Percentiles rank a stretch among this genome's conserved stretches.
These are phyloP conservation scores for Chromis chromis DNA, from an alignment of 2,797 vertebrate genomes.

Conservation along the genomic window DNA sequence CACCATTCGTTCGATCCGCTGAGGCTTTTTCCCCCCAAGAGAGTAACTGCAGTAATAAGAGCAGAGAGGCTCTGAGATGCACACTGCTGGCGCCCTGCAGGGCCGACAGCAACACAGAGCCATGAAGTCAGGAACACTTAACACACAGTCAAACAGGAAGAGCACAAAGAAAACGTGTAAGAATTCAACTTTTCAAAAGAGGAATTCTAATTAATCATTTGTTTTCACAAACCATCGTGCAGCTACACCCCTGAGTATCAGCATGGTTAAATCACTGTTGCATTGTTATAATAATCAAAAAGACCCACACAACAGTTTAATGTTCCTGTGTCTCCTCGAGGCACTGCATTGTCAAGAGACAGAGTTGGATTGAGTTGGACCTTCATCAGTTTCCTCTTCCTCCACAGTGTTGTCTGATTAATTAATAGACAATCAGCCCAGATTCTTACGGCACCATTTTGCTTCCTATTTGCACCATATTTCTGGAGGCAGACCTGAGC, in stretches of 20 bases:
- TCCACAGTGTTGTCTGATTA: slow-evolving; percentile 51
- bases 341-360: slow-evolving; percentile 50
- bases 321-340: slow-evolving; percentile 37
- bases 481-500: slow-evolving; percentile 49
- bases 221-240: slow-evolving; percentile 21
- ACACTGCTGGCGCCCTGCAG: slow-evolving; percentile 57
- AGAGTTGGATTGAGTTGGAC: slow-evolving; percentile 37
- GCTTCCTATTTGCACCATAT: slow-evolving; percentile 51
- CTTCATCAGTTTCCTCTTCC: slow-evolving; percentile 53
- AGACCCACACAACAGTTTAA: slow-evolving; percentile 28
- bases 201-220: slow-evolving; percentile 17
- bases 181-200: slow-evolving; percentile 4
- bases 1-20: slow-evolving; percentile 58
- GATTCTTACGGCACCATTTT: slow-evolving; percentile 48
- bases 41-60: slow-evolving; percentile 71
- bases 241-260: slow-evolving; percentile 18
- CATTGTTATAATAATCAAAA: neutral
- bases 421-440: slow-evolving; percentile 55
- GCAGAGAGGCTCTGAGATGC: slow-evolving; percentile 58
- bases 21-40: slow-evolving; percentile 67
- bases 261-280: neutral
- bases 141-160: slow-evolving; percentile 30
- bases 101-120: slow-evolving; percentile 33
- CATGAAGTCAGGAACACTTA: slow-evolving; percentile 41
- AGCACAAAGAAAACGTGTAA: slow-evolving; percentile 6